Percentiles rank a stretch among this genome's conserved stretches.
Evolutionary conservation across 2,113 vertebrate species (phyloP).

Genomic region (Cacatua alba): DNA sequence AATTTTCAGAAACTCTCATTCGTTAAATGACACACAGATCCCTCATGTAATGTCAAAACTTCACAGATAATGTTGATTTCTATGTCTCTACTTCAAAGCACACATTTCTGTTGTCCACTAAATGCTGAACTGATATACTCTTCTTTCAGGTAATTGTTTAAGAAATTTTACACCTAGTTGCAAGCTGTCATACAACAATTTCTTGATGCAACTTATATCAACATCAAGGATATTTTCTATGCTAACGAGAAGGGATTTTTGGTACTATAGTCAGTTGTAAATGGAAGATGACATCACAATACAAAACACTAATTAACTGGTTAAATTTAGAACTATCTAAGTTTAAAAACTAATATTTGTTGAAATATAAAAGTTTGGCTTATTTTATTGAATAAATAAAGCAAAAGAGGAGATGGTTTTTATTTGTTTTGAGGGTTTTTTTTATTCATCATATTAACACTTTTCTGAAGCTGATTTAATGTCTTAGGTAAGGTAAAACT

Average conservation of each 20-base stretch:
- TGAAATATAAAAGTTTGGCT: background rate
- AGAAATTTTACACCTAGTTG: background rate
- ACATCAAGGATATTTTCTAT: background rate
- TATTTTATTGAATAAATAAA: background rate
- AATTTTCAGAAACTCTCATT: background rate
- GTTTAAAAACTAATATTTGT: background rate
- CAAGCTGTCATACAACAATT: background rate
- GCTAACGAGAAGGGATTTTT: accelerated
- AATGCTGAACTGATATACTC: background rate
- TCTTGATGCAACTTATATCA: background rate
- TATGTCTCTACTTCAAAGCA: background rate
- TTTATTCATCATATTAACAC: background rate
- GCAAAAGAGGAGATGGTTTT: background rate
- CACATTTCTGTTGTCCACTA: background rate
- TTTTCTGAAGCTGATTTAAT: background rate
- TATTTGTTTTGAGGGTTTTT: background rate
- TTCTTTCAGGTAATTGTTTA: background rate
- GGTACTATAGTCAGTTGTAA: background rate
- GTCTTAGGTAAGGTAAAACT: background rate
- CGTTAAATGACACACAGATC: background rate
- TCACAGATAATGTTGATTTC: background rate
- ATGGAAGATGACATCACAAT: background rate
- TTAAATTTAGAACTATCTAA: background rate
- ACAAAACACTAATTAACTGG: background rate
- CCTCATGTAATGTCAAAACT: background rate